Base-by-base conservation (phyloP, 1,140 invertebrate genomes). In the Drosophila rufa region DNA sequence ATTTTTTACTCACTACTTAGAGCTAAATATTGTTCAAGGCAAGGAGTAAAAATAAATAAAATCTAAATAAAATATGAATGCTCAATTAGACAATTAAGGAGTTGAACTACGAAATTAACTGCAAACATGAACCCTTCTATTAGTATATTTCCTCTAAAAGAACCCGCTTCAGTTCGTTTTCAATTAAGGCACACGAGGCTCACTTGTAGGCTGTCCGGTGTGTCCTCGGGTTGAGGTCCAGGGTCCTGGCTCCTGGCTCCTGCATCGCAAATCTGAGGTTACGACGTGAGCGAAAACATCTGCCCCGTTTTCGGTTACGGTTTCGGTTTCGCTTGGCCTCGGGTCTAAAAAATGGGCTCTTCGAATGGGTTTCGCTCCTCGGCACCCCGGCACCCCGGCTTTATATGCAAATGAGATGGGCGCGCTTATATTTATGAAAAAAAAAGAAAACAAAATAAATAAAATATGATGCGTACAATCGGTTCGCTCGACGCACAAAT, bases 401-500 rank as follows among this genome's bases (percentile, higher is more conserved):
- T 42, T 25, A 70, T 84, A 87, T 87, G 84, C 84, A 87, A 87
- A 87, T 87, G 80, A 83, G 84, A 87, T 83, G 84, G 80, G 84
- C 84, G 84, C 67, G 84, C 73, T 89, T 87, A 80, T 79, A 66
- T 87, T 80, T 89, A 87, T 89, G 77, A 58, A 79, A 76, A 58
- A 79, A 76, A 55, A 55, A 53, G 19, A 53, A 12, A 51, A 33
- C 15, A 55, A 55, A 15, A 55, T 55, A 55, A 65, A 60, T 66
- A 66, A 66, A 87, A 83, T 79, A 83, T 87, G 86, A 83, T 87
- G 83, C 83, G 80, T 83, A 78, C 60, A 59, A 75, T 79, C 59
- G 61, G 64, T 70, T 70, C 30, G 48, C 30, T 22, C 25, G 45
- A n/a, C 61, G n/a, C 57, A 47, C 17, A n/a, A 57, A 61, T 33